A percentile compares a stretch with the other conserved stretches of the same genome.
phyloP scores from a whole-genome alignment of 2,797 vertebrate species.

The Cossypha niveicapilla region DNA sequence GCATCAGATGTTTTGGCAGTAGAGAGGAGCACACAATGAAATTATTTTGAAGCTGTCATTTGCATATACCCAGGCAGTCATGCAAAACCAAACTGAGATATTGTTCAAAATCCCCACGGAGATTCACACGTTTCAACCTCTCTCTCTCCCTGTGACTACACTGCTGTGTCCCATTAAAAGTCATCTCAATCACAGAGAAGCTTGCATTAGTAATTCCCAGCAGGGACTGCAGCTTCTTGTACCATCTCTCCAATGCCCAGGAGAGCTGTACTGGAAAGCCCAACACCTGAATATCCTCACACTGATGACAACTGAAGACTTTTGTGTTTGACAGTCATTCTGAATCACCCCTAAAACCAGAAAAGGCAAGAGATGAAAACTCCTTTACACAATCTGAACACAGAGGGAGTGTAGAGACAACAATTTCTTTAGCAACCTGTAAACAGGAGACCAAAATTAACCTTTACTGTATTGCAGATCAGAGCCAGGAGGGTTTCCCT shows the following conservation, averaged over 20 bases:
- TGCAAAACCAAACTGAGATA: conserved; percentile 13
- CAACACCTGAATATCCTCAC: background rate
- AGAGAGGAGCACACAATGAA: background rate
- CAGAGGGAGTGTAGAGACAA: background rate
- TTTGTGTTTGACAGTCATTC: background rate
- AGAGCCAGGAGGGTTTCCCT: background rate
- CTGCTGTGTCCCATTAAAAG: background rate
- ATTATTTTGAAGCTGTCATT: conserved; percentile 22
- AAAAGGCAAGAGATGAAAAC: background rate
- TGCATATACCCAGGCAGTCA: background rate
- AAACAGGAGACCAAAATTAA: background rate
- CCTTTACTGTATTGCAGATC: background rate
- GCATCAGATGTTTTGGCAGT: conserved; percentile 4
- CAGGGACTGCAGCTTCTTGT: background rate
- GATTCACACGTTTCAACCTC: background rate
- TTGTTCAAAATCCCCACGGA: conserved; percentile 6
- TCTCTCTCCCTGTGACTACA: background rate
- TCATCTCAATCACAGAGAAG: background rate
- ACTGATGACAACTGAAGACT: background rate
- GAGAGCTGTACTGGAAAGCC: background rate
- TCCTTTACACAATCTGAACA: background rate
- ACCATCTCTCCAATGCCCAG: rapidly evolving
- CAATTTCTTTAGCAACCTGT: background rate
- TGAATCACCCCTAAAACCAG: background rate
- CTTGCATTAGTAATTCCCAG: background rate